Conservation (phyloP, 2,797 vertebrate genomes). For the Sebastes nivosus region DNA sequence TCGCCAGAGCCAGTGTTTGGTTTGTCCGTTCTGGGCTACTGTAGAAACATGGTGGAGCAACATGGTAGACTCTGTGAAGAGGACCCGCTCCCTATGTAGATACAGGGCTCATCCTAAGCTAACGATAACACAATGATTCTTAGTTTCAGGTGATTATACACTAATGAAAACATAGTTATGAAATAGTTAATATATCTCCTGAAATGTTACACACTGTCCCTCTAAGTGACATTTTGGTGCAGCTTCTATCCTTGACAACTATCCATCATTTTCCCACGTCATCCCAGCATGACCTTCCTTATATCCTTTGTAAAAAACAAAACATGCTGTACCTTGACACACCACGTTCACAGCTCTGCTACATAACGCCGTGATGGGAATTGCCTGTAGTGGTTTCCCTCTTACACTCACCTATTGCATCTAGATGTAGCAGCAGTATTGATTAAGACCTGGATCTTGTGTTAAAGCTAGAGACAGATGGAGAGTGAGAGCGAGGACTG, state of each 20-base stretch:
- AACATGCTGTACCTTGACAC: not conserved
- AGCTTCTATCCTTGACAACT: not conserved
- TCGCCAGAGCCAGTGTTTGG: too few relatives aligned
- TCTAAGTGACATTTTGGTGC: not conserved
- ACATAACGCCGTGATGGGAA: not conserved
- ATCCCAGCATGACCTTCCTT: conserved; percentile 13
- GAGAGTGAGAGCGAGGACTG: conserved; percentile 40
- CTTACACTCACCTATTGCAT: not conserved
- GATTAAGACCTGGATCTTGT: conserved; percentile 54
- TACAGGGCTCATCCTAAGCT: too few relatives aligned
- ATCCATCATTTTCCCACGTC: not conserved
- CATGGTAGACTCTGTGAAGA: too few relatives aligned
- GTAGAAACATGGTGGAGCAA: too few relatives aligned
- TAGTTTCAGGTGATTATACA: too few relatives aligned
- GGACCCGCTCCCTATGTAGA: too few relatives aligned
- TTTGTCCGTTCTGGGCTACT: too few relatives aligned
- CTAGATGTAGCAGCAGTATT: conserved; percentile 12
- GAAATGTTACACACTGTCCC: too few relatives aligned
- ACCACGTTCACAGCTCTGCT: not conserved
- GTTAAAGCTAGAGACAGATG: conserved; percentile 56
- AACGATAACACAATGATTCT: too few relatives aligned
- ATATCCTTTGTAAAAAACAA: not conserved
- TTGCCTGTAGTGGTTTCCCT: conserved; percentile 5
- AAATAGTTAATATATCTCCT: too few relatives aligned
- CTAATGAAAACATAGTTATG: too few relatives aligned